Evolutionary conservation across 1,140 invertebrate genomes (phyloP), one percentile per base, ranked within the genome.

Genomic region (Elysia chlorotica): DNA sequence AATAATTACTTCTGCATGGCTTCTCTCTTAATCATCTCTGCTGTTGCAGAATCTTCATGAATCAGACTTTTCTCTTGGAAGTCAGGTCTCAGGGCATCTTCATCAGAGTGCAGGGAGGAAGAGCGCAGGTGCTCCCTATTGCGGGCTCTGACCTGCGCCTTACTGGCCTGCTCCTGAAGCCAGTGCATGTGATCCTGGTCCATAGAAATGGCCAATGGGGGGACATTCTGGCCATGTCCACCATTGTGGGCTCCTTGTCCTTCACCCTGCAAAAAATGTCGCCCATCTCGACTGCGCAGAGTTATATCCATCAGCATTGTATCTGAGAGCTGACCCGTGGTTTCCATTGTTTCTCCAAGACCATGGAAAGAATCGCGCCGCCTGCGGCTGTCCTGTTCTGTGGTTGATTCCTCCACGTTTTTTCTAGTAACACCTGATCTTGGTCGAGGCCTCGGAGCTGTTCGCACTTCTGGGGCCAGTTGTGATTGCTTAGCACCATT

Each of bases 131-230:
- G n/a, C 1, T 30, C 37, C 25, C 73, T 76, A 75, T 74, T 82
- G 25, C 77, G 77, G 23, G 68, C 71, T 48, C 81, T 67, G 23
- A 81, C 54, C 61, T 81, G 74, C 28, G 79, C 81, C 53, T 81
- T 81, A 23, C 71, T 78, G 4, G 79, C 80, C 67, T 86, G 83
- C 36, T 87, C 85, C 62, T 85, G 76, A 2, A 87, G 48, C 84
- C 84, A 87, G 53, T 79, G 81, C 65, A 83, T 75, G 74, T 87
- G 83, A 69, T 87, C 85, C 17, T 81, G 81, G 75, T 87, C 85
- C 67, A 86, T 71, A 21, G 83, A 82, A 41, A 87, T 87, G 63
- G 84, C 82, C 35, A 87, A 76, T n/a, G 77, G 76, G 10, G 85
- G 85, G 23, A 87, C 80, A n/a, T n/a, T n/a, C n/a, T n/a, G n/a